Conservation (phyloP, 2,888 invertebrate species). For the Isotomurus palustris region DNA sequence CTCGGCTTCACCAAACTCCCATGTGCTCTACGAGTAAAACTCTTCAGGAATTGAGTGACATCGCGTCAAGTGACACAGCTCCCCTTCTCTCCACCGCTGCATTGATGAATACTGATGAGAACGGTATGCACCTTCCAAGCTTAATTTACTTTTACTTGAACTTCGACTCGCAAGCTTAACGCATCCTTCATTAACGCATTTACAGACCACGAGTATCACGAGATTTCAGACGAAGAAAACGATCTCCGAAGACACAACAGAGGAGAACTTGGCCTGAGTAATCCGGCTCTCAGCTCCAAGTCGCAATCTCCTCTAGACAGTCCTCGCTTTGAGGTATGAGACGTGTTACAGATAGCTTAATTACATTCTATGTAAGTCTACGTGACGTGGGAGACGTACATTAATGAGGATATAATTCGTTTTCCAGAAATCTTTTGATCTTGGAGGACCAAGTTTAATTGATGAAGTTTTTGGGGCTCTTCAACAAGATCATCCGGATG, state of each 20-base stretch:
- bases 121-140: constrained; percentile 9
- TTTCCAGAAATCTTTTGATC: constrained; percentile 58
- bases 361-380: neutral
- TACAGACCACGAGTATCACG: constrained; percentile 70
- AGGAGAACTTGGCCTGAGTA: constrained; percentile 32
- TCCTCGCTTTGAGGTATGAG: constrained; percentile 52
- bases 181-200: neutral
- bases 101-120: constrained; percentile 36
- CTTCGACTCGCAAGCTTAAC: too few species aligned
- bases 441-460: constrained; percentile 77
- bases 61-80: constrained; percentile 43
- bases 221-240: constrained; percentile 74
- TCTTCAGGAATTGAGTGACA: constrained; percentile 31
- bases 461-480: constrained; percentile 77
- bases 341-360: too few species aligned
- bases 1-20: constrained; percentile 1
- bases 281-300: constrained; percentile 45
- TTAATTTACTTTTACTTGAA: too few species aligned
- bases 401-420: neutral
- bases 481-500: constrained; percentile 48
- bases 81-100: constrained; percentile 41
- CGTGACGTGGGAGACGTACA: too few species aligned
- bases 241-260: constrained; percentile 35
- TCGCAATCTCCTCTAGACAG: constrained; percentile 50
- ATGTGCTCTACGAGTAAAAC: constrained; percentile 29